Conservation (phyloP, 2,797 vertebrate species). For the Prionace glauca region DNA sequence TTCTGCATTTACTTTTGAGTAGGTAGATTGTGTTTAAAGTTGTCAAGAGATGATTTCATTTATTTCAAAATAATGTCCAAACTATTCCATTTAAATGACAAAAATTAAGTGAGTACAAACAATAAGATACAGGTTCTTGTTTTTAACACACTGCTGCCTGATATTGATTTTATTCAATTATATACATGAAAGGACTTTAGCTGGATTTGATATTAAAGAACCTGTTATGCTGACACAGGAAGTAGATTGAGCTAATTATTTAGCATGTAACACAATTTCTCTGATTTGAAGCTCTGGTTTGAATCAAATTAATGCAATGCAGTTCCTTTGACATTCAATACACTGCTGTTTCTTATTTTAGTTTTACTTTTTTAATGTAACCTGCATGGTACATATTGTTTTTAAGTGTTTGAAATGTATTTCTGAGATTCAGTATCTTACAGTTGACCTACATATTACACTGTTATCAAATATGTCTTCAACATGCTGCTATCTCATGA, state of each 20-base stretch:
- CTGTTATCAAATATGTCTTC: conserved; percentile 25
- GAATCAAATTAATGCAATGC: not conserved
- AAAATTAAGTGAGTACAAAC: not conserved
- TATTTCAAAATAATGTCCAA: not conserved
- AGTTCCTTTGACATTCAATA: not conserved
- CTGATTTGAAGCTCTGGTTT: not conserved
- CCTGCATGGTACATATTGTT: not conserved
- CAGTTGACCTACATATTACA: conserved; percentile 29
- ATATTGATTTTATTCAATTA: not conserved
- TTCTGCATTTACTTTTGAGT: conserved; percentile 1
- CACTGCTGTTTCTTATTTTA: not conserved
- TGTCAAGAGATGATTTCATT: conserved; percentile 21
- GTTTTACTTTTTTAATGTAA: conserved; percentile 15
- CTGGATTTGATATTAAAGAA: not conserved
- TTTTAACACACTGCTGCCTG: not conserved
- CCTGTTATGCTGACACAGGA: not conserved
- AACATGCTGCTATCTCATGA: conserved; percentile 5
- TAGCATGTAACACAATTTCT: not conserved
- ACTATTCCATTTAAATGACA: not conserved
- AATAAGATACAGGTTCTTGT: not conserved
- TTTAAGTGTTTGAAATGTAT: not conserved
- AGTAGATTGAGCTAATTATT: not conserved
- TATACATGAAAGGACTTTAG: not conserved
- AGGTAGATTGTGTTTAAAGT: not conserved
- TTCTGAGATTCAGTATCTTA: not conserved